Evolutionary conservation across 2,113 vertebrate species (phyloP), one percentile per base, ranked within the genome.

Genomic region (Sakesphorus luctuosus): DNA sequence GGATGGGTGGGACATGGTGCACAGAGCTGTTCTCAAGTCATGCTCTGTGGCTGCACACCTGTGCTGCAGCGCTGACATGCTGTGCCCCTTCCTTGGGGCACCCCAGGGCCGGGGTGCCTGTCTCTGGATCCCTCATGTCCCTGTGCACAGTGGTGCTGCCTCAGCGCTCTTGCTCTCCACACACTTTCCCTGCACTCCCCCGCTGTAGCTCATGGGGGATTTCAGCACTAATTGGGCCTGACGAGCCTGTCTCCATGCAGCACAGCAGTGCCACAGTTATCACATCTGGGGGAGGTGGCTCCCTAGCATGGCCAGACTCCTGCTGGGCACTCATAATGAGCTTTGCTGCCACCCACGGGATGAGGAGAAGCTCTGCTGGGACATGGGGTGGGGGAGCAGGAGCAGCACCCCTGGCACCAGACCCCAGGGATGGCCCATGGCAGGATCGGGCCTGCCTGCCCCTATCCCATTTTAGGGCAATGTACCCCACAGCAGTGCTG

Each of bases 151-250:
- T 2, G 3, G 12, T 5, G 40, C 63, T 53, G 56, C 21, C 3
- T n/a, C 33, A 0, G 18, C 0, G 0, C 33, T 66, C 76, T 63
- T 36, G 38, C 26, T 68, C 44, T 15, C 35, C 4, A 6, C 11
- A 26, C 49, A 26, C 19, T 81, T 6, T 29, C 65, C 61, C 19
- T 6, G 3, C 36, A 3, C 52, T 26, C 52, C 38, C 38, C 31
- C 0, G 1, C 85, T 6, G 23, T 3, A 12, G 89, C 94, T 87
- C 8, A 0, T 31, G 50, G 62, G 53, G 67, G 40, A 55, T 26
- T 56, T 94, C 87, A 79, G 67, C 5, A 17, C 89, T 96, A 96
- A 96, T 73, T 47, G 85, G 84, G 77, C 36, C 86, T 95, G 96
- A 97, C 50, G 67, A 90, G 83, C 11, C 73, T 62, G 84, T 87